Base-by-base conservation (phyloP, 2,797 vertebrate genomes). In the Sebastes cheni region DNA sequence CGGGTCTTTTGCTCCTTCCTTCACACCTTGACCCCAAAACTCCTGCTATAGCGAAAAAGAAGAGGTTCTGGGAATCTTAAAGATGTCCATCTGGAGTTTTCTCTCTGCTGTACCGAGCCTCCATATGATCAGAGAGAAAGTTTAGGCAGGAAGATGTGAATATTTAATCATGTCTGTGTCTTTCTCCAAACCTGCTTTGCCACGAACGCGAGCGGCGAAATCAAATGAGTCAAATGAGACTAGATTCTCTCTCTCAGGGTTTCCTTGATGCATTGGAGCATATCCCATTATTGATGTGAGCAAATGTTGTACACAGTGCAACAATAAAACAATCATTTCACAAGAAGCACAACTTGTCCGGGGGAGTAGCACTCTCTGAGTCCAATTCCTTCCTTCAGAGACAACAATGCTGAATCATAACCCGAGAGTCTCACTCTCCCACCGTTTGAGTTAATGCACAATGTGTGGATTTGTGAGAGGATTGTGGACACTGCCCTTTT, bases 11-110 rank as follows among this genome's bases (percentile, higher is more conserved):
- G 91, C 91, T 93, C 85, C 88, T 91, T 90, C 87, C 90, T 92
- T 93, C 85, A 89, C 91, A 94, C 93, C 87, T 94, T 95, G 92
- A 95, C 93, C 91, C 91, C 84, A 73, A 84, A 91, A 70, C 88
- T 88, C 84, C 72, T 84, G 84, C 79, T 72, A 52, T 39, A 14
- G 87, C 59, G 50, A 87, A 88, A 84, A 50, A 39, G 11, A 68
- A 73, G 75, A 89, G 85, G 82, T 87, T 93, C 90, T 88, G 69
- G 74, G 80, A 86, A 88, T 90, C 83, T 86, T 86, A 78, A 91
- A 91, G 86, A 88, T 59, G 66, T 84, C 88, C 89, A 88, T 91
- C 88, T 90, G 91, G 88, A 92, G 68, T 66, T 74, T 69, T 50
- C 55, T 27, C 55, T 77, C 55, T 16, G 6, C 66, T 20, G 20